Evolutionary conservation across 2,113 vertebrate species (phyloP).

Genomic region (Micronisus gabar): DNA sequence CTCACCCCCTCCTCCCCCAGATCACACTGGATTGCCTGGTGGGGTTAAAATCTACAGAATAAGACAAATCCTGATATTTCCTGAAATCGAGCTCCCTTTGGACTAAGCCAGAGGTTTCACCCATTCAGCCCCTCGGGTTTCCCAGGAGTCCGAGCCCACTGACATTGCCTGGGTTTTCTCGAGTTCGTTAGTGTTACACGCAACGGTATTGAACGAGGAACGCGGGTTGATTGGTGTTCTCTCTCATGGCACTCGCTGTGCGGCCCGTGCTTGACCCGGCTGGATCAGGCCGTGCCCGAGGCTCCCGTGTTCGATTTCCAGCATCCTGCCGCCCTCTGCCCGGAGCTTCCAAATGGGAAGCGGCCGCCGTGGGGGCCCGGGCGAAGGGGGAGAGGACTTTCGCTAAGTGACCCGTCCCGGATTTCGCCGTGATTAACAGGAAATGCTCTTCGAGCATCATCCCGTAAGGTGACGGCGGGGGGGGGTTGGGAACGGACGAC

Average conservation of each 20-base stretch:
- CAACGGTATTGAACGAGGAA: fast-evolving
- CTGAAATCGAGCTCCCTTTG: background rate
- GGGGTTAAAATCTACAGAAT: background rate
- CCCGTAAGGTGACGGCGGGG: too few relatives aligned
- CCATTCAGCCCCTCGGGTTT: background rate
- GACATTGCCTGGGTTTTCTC: background rate
- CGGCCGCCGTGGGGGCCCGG: background rate
- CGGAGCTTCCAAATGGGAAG: background rate
- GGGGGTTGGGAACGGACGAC: too few relatives aligned
- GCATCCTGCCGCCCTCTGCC: background rate
- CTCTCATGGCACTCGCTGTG: background rate
- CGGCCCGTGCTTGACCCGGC: background rate
- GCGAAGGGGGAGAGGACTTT: background rate
- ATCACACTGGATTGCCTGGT: background rate
- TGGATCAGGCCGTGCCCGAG: background rate
- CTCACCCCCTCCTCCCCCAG: background rate
- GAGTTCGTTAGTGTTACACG: background rate
- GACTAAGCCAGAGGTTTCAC: background rate
- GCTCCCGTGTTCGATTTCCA: background rate
- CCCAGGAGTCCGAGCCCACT: background rate
- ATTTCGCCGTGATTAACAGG: background rate
- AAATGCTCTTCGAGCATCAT: background rate
- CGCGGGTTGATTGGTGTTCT: fast-evolving
- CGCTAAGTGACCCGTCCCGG: background rate
- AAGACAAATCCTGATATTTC: background rate